phyloP scores from a whole-genome alignment of 2,113 vertebrate species.

The Cardinalis cardinalis region DNA sequence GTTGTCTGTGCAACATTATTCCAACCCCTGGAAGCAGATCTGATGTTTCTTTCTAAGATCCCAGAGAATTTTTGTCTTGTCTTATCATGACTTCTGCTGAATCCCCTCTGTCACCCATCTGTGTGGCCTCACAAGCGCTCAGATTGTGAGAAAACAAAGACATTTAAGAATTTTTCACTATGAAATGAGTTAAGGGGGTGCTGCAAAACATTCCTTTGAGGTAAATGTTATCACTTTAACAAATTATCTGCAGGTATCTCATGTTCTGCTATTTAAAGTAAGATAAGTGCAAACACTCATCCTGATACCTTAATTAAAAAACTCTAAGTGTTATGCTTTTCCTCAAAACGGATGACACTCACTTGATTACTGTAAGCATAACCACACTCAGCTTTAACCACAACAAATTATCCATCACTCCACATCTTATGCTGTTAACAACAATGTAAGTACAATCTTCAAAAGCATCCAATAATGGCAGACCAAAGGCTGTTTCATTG shows the following conservation, averaged over 20 bases:
- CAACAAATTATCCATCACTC: constrained; percentile 27
- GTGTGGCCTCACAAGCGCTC: neutral
- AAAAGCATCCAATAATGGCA: constrained; percentile 5
- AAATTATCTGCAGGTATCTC: neutral
- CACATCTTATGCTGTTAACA: constrained; percentile 4
- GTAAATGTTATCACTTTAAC: neutral
- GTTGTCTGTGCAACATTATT: neutral
- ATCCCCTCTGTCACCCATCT: neutral
- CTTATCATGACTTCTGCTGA: neutral
- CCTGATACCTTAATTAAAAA: constrained; percentile 34
- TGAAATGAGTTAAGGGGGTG: neutral
- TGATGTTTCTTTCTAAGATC: neutral
- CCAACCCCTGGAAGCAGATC: neutral
- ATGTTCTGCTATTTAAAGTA: constrained; percentile 1
- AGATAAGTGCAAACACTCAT: neutral
- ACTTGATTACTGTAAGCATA: constrained; percentile 25
- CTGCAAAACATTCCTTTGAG: neutral
- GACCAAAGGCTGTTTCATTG: neutral
- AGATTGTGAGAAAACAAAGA: neutral
- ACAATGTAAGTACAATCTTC: constrained; percentile 8
- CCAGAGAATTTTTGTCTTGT: neutral
- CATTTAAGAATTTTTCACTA: neutral
- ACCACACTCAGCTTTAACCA: constrained; percentile 13
- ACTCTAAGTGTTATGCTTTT: neutral
- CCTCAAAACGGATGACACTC: constrained; percentile 22